A percentile compares a stretch with the other conserved stretches of the same genome.
Conservation (phyloP, 2,113 vertebrate genomes). For the Hemiscyllium ocellatum region DNA sequence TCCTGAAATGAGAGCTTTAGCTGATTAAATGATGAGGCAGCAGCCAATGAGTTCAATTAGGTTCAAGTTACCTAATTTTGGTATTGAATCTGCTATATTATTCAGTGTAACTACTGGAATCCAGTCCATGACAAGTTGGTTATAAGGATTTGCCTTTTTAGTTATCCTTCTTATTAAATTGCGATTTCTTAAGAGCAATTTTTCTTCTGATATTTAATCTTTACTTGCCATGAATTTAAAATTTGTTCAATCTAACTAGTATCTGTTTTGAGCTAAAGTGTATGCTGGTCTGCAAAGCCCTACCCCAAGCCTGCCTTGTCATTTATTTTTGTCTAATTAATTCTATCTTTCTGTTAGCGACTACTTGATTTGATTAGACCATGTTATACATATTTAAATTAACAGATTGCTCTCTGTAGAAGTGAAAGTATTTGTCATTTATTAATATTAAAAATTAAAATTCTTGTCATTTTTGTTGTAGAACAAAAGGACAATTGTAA, state of each 20-base stretch:
- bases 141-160: neutral
- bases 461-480: neutral
- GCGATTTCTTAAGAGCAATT: neutral
- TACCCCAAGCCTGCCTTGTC: neutral
- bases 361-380: constrained; percentile 19
- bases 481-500: neutral
- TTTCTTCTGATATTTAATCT: neutral
- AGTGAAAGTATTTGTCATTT: neutral
- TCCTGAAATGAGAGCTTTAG: neutral
- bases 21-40: constrained; percentile 13
- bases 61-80: neutral
- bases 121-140: neutral
- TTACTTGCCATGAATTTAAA: neutral
- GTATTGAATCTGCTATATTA: neutral
- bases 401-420: neutral
- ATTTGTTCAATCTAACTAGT: neutral
- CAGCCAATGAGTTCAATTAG: constrained; percentile 25
- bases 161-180: neutral
- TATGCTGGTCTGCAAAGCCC: no score
- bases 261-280: neutral
- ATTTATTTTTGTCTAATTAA: constrained; percentile 16
- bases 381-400: constrained; percentile 3
- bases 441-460: neutral
- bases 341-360: constrained; percentile 4
- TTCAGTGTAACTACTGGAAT: neutral